Evolutionary conservation across 1,140 invertebrate species (phyloP).

Genomic region (Drosophila novamexicana): DNA sequence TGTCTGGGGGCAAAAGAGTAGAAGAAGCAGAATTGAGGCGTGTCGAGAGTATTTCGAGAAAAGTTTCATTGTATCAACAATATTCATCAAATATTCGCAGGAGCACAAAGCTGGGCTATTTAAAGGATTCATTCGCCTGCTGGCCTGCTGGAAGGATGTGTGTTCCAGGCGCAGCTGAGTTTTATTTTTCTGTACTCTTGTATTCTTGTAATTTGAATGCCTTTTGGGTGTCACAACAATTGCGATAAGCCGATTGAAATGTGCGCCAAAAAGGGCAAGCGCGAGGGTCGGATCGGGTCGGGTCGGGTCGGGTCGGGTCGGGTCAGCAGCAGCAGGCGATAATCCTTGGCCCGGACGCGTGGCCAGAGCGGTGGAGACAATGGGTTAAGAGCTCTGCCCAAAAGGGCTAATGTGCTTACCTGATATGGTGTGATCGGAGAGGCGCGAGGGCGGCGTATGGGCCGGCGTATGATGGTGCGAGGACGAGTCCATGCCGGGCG

Average conservation of each 20-base stretch:
- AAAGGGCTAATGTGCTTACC: conserved; percentile 57
- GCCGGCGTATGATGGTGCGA: conserved; percentile 87
- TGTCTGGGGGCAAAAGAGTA: too few relatives aligned
- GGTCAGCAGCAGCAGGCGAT: conserved; percentile 28
- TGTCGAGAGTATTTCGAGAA: too few relatives aligned
- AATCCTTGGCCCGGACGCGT: conserved; percentile 15
- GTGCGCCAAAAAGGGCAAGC: too few relatives aligned
- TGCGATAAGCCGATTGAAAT: conserved; percentile 44
- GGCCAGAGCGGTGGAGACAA: not conserved
- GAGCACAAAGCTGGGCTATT: conserved; percentile 13
- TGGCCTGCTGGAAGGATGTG: too few relatives aligned
- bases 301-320: too few relatives aligned
- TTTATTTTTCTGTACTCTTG: not conserved
- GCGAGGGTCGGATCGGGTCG: not conserved
- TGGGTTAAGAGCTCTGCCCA: not conserved
- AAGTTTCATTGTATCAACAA: too few relatives aligned
- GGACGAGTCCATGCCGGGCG: conserved; percentile 83
- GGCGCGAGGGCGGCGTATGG: conserved; percentile 86
- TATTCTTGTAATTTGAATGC: conserved; percentile 34
- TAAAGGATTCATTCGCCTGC: too few relatives aligned
- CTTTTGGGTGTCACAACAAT: conserved; percentile 48
- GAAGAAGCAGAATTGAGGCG: too few relatives aligned
- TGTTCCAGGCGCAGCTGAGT: too few relatives aligned
- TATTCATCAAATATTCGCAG: too few relatives aligned
- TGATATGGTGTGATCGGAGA: conserved; percentile 84